Evolutionary conservation across 2,797 vertebrate genomes (phyloP).

Genomic region (Girardinus metallicus): DNA sequence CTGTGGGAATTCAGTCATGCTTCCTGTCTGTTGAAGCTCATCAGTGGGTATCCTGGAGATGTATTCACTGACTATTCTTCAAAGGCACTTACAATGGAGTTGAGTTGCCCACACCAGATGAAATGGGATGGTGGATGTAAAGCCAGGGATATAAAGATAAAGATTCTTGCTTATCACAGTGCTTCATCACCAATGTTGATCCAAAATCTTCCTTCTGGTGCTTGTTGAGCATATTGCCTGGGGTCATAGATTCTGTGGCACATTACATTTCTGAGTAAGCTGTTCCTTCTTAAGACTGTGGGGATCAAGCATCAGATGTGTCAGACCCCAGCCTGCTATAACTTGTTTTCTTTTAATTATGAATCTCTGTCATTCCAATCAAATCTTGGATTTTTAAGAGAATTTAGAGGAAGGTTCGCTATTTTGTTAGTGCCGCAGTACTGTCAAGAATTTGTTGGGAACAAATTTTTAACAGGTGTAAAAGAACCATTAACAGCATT

Average conservation of each 20-base stretch:
- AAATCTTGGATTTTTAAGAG: conserved; percentile 21
- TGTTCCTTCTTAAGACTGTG: conserved; percentile 39
- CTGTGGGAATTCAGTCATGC: conserved; percentile 70
- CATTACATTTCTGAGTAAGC: conserved; percentile 46
- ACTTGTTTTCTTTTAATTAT: conserved; percentile 26
- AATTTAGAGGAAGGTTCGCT: conserved; percentile 26
- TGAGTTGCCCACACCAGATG: conserved; percentile 32
- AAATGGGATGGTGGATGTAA: conserved; percentile 6
- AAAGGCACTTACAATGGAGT: conserved; percentile 53
- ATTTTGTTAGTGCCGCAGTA: conserved; percentile 8
- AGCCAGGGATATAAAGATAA: conserved; percentile 17
- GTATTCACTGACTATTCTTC: conserved; percentile 37
- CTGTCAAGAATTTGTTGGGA: background rate
- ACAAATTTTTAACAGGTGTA: conserved; percentile 21
- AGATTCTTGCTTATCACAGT: conserved; percentile 18
- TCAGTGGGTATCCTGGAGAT: conserved; percentile 8
- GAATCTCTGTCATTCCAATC: conserved; percentile 67
- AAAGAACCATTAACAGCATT: conserved; percentile 9
- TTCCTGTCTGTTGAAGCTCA: conserved; percentile 77
- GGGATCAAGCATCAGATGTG: background rate
- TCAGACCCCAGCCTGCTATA: conserved; percentile 8
- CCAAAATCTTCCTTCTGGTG: conserved; percentile 36
- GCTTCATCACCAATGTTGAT: conserved; percentile 32
- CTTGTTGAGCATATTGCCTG: conserved; percentile 7
- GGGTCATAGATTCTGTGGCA: background rate